Percentiles rank a stretch among this genome's conserved stretches.
Conservation (phyloP, 2,113 vertebrate species). For the Siniperca knerii region DNA sequence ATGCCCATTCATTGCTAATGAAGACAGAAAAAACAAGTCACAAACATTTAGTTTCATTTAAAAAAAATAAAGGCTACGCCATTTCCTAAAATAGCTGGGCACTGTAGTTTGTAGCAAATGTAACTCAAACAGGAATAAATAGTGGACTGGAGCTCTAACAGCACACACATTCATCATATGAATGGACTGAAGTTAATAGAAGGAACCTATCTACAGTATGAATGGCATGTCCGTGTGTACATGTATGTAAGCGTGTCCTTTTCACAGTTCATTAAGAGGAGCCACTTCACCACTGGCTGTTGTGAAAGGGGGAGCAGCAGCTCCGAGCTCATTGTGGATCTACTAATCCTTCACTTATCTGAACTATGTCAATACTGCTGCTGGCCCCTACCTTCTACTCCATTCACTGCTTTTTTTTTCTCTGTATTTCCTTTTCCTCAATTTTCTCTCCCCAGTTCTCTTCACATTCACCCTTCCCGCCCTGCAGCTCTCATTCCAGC, state of each 20-base stretch:
- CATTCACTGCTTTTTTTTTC: constrained; percentile 32
- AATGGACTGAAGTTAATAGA: constrained; percentile 1
- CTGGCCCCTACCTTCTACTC: constrained; percentile 40
- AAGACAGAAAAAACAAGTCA: neutral
- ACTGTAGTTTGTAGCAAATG: neutral
- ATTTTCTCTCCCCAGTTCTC: constrained; percentile 2
- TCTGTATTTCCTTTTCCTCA: neutral
- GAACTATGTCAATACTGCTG: constrained; percentile 60
- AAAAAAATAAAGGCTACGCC: no score
- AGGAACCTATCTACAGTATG: constrained; percentile 19
- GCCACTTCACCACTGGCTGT: constrained; percentile 65
- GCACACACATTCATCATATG: neutral
- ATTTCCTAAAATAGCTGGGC: neutral
- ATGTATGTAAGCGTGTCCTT: constrained; percentile 35
- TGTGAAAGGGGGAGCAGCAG: constrained; percentile 57
- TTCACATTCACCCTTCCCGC: constrained; percentile 10
- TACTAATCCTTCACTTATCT: constrained; percentile 74
- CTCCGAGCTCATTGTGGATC: constrained; percentile 61
- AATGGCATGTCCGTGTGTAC: constrained; percentile 21
- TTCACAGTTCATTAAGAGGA: constrained; percentile 67
- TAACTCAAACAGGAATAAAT: neutral
- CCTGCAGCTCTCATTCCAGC: constrained; percentile 45
- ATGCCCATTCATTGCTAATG: neutral
- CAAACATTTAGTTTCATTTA: neutral
- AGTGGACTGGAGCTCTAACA: neutral